Evolutionary conservation across 2,113 vertebrate genomes (phyloP), one percentile per base, ranked within the genome.

Genomic region (Gymnobelideus leadbeateri): DNA sequence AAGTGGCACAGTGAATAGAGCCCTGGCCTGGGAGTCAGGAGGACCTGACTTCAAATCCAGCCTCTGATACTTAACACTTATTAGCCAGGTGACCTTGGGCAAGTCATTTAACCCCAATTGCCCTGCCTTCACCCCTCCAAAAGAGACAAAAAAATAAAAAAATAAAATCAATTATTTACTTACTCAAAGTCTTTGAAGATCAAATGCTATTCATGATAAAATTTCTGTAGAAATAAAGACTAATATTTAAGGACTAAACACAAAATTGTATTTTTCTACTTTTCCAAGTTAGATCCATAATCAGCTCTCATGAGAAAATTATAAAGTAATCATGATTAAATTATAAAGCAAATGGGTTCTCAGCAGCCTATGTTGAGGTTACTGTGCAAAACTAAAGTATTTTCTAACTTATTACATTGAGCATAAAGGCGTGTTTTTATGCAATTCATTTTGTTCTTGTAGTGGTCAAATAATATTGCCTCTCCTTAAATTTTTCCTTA

Each of bases 351-450:
- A 43, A 19, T 84, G 37, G n/a, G 37, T 84, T 19, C 68, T 23
- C 37, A 43, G 7, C 19, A 84, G 61, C 43, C n/a, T n/a, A 77
- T 77, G n/a, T 77, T 10, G 11, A 77, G 37, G 37, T 77, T 19
- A 77, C 4, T n/a, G 5, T 77, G 61, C 61, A 84, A 84, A 43
- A 43, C 68, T 84, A 84, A 84, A n/a, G 6, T 84, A 84, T 43
- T 84, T 84, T 84, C n/a, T 97, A 97, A 52, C 97, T 97, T 96
- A 96, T 93, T 95, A 91, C 2, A 84, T 92, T 94, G 96, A 96
- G 96, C 91, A 95, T 96, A 96, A 96, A 97, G 95, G 97, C 97
- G 92, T 93, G 54, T 96, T 92, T 97, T 97, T 98, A 97, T 98
- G 97, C 98, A 96, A 95, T 96, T 95, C 95, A 96, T 97, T 43